Conservation (phyloP, 2,113 vertebrate species). For the Rynchops niger region DNA sequence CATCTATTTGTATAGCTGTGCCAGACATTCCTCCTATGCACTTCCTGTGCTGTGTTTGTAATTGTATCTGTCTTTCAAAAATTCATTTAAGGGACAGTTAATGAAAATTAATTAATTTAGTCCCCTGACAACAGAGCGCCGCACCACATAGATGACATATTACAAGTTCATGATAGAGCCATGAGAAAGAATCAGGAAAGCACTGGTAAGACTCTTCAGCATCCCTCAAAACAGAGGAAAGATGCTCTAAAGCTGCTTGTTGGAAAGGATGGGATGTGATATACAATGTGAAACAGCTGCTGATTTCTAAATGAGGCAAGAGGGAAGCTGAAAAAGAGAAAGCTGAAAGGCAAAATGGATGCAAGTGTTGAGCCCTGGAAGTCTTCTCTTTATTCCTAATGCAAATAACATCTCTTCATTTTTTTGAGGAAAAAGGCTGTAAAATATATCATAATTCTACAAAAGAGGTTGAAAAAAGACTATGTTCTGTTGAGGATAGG, state of each 20-base stretch:
- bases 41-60: conserved; percentile 50
- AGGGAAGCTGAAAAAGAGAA: not conserved
- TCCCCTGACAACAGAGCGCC: not conserved
- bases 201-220: not conserved
- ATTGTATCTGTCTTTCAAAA: conserved; percentile 52
- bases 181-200: not conserved
- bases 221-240: not conserved
- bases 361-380: not conserved
- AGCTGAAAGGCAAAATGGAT: not conserved
- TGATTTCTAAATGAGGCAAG: not conserved
- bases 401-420: not conserved
- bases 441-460: not conserved
- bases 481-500: not conserved
- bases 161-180: not conserved
- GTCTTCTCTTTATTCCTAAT: not conserved
- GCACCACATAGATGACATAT: not conserved
- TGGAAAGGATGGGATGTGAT: not conserved
- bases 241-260: not conserved
- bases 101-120: conserved; percentile 61
- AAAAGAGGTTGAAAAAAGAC: not conserved
- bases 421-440: not conserved
- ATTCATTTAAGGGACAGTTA: conserved; percentile 43
- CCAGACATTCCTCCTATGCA: conserved; percentile 32
- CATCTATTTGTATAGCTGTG: conserved; percentile 26
- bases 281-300: not conserved